Conservation (phyloP, 2,113 vertebrate species). For the Trachemys scripta region DNA sequence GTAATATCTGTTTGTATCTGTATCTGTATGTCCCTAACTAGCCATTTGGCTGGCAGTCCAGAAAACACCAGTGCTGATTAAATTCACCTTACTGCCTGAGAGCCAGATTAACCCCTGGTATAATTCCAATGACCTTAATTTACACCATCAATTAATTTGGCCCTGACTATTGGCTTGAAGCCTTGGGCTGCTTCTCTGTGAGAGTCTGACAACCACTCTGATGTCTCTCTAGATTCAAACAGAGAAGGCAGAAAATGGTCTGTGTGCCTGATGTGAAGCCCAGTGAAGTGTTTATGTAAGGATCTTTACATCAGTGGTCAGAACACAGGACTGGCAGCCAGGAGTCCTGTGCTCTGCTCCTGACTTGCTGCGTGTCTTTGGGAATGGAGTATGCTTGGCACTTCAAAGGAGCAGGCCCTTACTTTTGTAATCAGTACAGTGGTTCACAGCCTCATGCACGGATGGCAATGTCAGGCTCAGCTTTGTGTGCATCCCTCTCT, state of each 20-base stretch:
- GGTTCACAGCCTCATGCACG: neutral
- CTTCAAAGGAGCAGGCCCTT: neutral
- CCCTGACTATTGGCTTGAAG: neutral
- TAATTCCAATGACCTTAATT: neutral
- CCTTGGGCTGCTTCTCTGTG: neutral
- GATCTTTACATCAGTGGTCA: neutral
- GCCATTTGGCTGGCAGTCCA: neutral
- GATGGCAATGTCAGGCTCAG: neutral
- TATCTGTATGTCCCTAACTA: neutral
- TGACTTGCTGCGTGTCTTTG: neutral
- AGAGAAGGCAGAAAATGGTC: neutral
- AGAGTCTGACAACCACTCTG: neutral
- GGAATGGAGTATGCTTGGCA: neutral
- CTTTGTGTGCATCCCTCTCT: neutral
- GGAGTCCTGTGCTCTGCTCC: neutral
- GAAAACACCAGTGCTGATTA: neutral
- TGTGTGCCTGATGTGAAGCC: neutral
- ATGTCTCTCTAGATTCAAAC: neutral
- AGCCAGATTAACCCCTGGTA: neutral
- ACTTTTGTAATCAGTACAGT: neutral
- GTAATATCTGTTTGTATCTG: neutral
- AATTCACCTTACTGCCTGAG: neutral
- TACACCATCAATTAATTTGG: neutral
- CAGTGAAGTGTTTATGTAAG: neutral
- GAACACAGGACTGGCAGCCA: neutral